Evolutionary conservation across 1,140 invertebrate species (phyloP), one percentile per base, ranked within the genome.

Genomic region (Campoletis sonorensis): DNA sequence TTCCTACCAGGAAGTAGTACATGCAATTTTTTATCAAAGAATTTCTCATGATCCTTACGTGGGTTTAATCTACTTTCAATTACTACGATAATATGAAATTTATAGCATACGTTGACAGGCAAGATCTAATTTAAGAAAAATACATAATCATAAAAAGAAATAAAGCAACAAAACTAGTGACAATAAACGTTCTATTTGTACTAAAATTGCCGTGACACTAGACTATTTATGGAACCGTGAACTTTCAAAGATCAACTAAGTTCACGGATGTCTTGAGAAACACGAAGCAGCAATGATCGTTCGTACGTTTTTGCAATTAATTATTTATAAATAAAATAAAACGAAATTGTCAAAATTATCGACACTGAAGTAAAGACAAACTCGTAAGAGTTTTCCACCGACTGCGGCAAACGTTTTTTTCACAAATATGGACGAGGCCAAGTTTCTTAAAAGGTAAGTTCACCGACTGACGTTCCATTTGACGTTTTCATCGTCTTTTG

Each of bases 401-500:
- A 45, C 70, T 21, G 3, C 54, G 54, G 18, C 4, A 18, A 23
- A 58, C 18, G 5, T 58, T 58, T 80, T 45, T 27, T 13, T n/a
- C 18, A 16, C 18, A 49, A 87, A 87, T 84, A 92, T 92, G 91
- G 90, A 92, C 37, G 90, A 92, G 79, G 90, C 89, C 7, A 92
- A 88, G 79, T 92, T 91, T 85, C 77, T 92, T 16, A 91, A 91
- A 84, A 86, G 88, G 91, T 91, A 84, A 77, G 82, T 51, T 73
- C 75, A 27, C 82, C 81, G 79, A 51, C 26, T 49, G 77, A 75
- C 58, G 58, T 85, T 81, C 49, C 2, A 15, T 30, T 8, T 79
- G 58, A 67, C 64, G 71, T 54, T 64, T 82, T 67, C 84, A 92
- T 89, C 18, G 75, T 92, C 93, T 15, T 93, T 93, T 18, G 94